These are phyloP conservation scores for Nezara viridula DNA, from an alignment of 2,888 invertebrate species.

Conservation along the genomic window DNA sequence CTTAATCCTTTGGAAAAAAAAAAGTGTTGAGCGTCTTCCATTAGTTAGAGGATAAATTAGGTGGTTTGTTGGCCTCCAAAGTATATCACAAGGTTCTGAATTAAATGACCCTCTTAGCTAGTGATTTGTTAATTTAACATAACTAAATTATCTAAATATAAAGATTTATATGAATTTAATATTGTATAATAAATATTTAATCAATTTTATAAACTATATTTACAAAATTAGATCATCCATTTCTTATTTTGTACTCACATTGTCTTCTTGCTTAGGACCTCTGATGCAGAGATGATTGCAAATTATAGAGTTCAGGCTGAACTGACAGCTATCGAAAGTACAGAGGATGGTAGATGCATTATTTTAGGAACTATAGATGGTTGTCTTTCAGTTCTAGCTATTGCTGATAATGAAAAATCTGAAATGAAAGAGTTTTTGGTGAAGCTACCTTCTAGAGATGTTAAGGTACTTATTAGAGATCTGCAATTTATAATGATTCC, in stretches of 20 bases:
- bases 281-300: conserved; percentile 92
- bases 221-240: background rate
- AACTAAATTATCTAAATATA: background rate
- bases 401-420: conserved; percentile 79
- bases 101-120: background rate
- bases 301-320: conserved; percentile 94
- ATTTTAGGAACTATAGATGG: conserved; percentile 95
- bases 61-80: too few species aligned
- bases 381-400: conserved; percentile 90
- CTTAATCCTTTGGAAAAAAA: too few species aligned
- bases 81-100: background rate
- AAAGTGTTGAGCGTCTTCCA: too few species aligned
- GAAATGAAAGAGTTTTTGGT: conserved; percentile 77
- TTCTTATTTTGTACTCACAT: background rate
- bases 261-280: conserved; percentile 74
- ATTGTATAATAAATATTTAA: background rate
- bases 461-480: conserved; percentile 71
- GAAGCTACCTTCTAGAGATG: conserved; percentile 80
- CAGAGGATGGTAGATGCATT: conserved; percentile 84
- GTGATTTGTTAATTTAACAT: background rate
- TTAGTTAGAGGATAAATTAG: too few species aligned
- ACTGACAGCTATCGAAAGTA: conserved; percentile 87
- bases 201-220: background rate
- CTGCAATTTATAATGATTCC: background rate
- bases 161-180: background rate